A percentile compares a stretch with the other conserved stretches of the same genome.
Evolutionary conservation across 2,113 vertebrate species (phyloP).

Genomic region (Platycercus adscitus): DNA sequence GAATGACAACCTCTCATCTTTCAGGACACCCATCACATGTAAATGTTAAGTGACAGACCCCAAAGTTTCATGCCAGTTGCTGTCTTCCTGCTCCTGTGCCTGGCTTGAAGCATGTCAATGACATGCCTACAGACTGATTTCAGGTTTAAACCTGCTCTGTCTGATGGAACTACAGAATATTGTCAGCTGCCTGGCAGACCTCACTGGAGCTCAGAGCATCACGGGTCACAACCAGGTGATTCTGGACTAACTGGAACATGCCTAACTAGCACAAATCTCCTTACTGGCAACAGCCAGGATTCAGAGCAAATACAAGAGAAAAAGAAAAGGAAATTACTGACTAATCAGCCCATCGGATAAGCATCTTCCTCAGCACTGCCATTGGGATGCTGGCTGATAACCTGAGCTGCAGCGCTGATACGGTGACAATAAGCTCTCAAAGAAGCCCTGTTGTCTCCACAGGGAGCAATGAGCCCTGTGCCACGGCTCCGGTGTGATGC

Average conservation of each 20-base stretch:
- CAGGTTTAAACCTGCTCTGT: not conserved
- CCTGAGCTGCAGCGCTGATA: not conserved
- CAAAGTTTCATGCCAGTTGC: not conserved
- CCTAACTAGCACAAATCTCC: not conserved
- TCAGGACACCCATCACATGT: not conserved
- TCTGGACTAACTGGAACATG: not conserved
- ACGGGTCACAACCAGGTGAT: not conserved
- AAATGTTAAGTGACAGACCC: not conserved
- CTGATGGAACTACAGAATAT: not conserved
- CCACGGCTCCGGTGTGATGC: not conserved
- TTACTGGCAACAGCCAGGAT: not conserved
- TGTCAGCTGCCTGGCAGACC: not conserved
- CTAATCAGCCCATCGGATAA: not conserved
- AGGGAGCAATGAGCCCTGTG: not conserved
- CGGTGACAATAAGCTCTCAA: not conserved
- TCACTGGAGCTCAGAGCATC: accelerated
- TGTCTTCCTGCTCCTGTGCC: not conserved
- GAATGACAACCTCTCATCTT: not conserved
- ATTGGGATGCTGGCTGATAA: not conserved
- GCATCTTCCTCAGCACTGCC: not conserved
- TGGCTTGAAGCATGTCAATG: not conserved
- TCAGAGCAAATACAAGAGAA: not conserved
- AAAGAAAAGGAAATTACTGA: not conserved
- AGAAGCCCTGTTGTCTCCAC: not conserved
- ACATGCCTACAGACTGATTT: not conserved